Evolutionary conservation across 2,113 vertebrate genomes (phyloP).

Genomic region (Garra rufa): DNA sequence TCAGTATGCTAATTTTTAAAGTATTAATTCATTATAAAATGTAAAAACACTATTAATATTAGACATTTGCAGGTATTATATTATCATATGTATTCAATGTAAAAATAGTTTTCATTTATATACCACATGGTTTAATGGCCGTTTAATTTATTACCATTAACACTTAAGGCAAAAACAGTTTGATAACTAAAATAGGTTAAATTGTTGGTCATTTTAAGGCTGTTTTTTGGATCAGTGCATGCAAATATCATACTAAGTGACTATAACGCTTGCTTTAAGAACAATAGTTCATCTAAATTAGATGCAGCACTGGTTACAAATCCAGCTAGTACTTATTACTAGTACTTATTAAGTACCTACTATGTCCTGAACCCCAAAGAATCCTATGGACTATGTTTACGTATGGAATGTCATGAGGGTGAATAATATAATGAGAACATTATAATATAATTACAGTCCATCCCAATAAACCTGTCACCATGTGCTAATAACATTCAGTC

Average conservation of each 20-base stretch:
- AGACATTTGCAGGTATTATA: too few relatives aligned
- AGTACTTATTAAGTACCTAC: not conserved
- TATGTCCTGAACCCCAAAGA: not conserved
- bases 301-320: not conserved
- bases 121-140: not conserved
- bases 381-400: too few relatives aligned
- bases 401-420: not conserved
- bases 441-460: not conserved
- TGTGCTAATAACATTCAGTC: not conserved
- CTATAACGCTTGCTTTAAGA: not conserved
- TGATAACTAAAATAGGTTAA: not conserved
- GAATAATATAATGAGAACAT: not conserved
- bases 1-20: too few relatives aligned
- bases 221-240: not conserved
- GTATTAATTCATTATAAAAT: too few relatives aligned
- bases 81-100: too few relatives aligned
- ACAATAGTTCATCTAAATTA: not conserved
- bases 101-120: not conserved
- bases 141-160: not conserved
- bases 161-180: not conserved
- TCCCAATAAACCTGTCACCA: not conserved
- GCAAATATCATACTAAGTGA: not conserved
- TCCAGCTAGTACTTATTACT: not conserved
- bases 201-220: not conserved
- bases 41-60: too few relatives aligned